A percentile compares a stretch with the other conserved stretches of the same genome.
Conservation (phyloP, 2,113 vertebrate species). For the Odocoileus hemionus region DNA sequence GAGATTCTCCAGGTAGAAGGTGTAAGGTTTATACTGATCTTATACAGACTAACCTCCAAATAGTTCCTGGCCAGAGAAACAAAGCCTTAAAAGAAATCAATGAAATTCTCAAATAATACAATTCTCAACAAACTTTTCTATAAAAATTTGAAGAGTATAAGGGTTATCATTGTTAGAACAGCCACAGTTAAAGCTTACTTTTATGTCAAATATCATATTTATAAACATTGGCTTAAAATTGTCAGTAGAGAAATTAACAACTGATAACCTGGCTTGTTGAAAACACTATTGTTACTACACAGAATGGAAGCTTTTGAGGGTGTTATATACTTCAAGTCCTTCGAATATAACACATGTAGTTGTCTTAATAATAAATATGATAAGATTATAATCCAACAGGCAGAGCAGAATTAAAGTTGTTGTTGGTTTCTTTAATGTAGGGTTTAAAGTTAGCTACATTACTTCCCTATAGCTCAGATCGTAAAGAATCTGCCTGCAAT, state of each 20-base stretch:
- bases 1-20: background rate
- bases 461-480: background rate
- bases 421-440: background rate
- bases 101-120: background rate
- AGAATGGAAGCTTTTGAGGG: background rate
- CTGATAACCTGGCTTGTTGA: background rate
- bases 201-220: background rate
- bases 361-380: background rate
- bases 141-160: background rate
- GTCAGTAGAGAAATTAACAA: background rate
- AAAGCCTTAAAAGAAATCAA: background rate
- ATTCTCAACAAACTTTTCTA: background rate
- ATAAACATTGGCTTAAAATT: background rate
- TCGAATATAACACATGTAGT: background rate
- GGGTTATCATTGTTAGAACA: background rate
- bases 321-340: background rate
- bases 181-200: background rate
- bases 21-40: background rate
- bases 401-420: background rate
- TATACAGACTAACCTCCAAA: background rate
- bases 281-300: background rate
- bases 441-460: constrained; percentile 1
- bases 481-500: background rate
- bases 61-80: background rate
- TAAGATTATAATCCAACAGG: background rate